Percentiles rank a stretch among this genome's conserved stretches.
Evolutionary conservation across 2,797 vertebrate genomes (phyloP).

Genomic region (Thunnus albacares): DNA sequence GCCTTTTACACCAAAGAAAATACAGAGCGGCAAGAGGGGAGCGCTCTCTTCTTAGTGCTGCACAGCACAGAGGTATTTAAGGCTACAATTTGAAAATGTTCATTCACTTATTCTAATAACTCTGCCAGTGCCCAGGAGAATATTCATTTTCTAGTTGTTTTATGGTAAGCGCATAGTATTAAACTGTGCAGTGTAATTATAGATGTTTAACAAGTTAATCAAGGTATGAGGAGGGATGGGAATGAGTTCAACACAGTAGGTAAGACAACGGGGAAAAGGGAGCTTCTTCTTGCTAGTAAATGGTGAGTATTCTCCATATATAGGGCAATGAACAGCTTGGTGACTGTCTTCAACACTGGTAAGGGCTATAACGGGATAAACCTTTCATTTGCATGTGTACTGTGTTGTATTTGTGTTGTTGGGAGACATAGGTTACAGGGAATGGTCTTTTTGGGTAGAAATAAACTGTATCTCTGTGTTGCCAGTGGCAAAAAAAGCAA

Average conservation of each 20-base stretch:
- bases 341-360: slow-evolving; percentile 3
- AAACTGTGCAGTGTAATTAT: slow-evolving; percentile 29
- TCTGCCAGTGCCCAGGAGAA: not conserved
- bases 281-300: not conserved
- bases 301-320: slow-evolving; percentile 4
- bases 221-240: not conserved
- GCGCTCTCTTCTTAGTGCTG: slow-evolving; percentile 9
- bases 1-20: slow-evolving; percentile 14
- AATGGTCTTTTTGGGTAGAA: slow-evolving; percentile 69
- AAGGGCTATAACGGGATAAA: slow-evolving; percentile 39
- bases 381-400: slow-evolving; percentile 31
- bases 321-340: not conserved
- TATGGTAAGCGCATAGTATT: not conserved
- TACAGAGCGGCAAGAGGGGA: slow-evolving; percentile 20
- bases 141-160: not conserved
- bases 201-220: slow-evolving; percentile 16
- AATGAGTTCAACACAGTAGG: not conserved
- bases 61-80: slow-evolving; percentile 45
- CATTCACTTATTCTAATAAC: slow-evolving; percentile 26
- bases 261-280: not conserved
- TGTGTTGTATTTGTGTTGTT: slow-evolving; percentile 53
- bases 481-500: slow-evolving; percentile 86
- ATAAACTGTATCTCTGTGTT: slow-evolving; percentile 85
- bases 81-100: slow-evolving; percentile 24
- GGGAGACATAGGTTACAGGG: slow-evolving; percentile 40